Base-by-base conservation (phyloP, 1,140 invertebrate genomes). In the Choristoneura fumiferana region DNA sequence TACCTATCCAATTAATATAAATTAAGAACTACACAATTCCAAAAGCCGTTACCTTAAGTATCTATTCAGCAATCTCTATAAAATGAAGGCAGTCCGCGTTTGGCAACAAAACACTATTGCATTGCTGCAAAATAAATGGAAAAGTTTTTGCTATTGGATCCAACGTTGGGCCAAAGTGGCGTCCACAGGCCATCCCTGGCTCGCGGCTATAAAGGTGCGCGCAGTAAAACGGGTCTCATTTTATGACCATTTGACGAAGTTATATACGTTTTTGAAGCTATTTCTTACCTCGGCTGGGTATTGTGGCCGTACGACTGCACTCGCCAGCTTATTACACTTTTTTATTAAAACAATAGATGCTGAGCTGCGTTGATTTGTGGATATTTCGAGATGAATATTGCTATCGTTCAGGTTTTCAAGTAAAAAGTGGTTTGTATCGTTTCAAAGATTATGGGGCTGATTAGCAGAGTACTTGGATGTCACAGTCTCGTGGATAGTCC, bases 181-280 rank as follows among this genome's bases (percentile, higher is more conserved):
- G 79, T 80, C 71, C 79, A 71, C 72, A 67, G 71, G 71, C 69
- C 75, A 82, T 82, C 80, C 76, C 74, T 68, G 78, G 74, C 81
- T 68, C 65, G 74, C 76, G 77, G 81, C 79, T 81, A 78, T 86
- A 87, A 84, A 87, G 77, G 84, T 83, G 76, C 81, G 78, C 71
- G 75, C 78, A 77, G 81, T 87, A 84, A 84, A 87, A 84, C 84
- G 81, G 76, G 76, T 80, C 80, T 75, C 71, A 76, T 78, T 87
- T 86, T 87, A 84, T 79, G 78, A 84, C 81, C 84, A 79, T 87
- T 87, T 87, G 81, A 84, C 84, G 73, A 79, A 86, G 83, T 81
- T 84, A 78, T 84, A 83, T 82, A 79, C 75, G 71, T 85, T 84
- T 84, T 87, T 76, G 74, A 83, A 83, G 80, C 70, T 73, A 81